These are phyloP conservation scores for Exephanes ischioxanthus DNA, from an alignment of 2,888 invertebrate species.

Conservation along the genomic window DNA sequence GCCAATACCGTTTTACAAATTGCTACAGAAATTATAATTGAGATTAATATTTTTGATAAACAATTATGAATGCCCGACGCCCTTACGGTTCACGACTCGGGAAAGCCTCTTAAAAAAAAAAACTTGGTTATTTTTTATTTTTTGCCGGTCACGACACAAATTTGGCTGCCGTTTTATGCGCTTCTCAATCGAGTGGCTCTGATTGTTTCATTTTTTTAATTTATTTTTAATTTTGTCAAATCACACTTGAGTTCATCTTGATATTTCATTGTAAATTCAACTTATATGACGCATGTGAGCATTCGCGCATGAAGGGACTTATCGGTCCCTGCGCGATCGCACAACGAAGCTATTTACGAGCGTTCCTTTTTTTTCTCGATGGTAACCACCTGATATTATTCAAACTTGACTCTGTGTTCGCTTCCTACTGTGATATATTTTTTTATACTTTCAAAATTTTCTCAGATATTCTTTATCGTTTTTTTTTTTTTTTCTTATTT, in stretches of 20 bases:
- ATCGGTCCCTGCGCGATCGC: constrained; percentile 50
- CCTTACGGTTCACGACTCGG: constrained; percentile 51
- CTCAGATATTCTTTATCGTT: constrained; percentile 41
- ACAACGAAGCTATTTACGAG: constrained; percentile 66
- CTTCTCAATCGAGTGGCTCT: constrained; percentile 59
- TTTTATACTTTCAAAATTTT: constrained; percentile 45
- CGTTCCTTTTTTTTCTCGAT: constrained; percentile 64
- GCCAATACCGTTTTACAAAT: constrained; percentile 1
- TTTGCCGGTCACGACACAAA: constrained; percentile 44
- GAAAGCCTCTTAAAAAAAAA: constrained; percentile 4
- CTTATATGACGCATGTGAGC: constrained; percentile 64
- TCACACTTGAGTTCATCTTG: constrained; percentile 38
- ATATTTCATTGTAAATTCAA: constrained; percentile 41
- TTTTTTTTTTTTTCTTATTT: constrained; percentile 60
- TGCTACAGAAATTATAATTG: background rate
- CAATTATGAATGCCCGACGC: constrained; percentile 34
- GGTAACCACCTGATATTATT: constrained; percentile 58
- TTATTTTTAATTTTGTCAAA: constrained; percentile 19
- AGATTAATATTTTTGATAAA: background rate
- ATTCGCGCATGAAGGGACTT: constrained; percentile 58
- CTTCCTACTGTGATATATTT: constrained; percentile 66
- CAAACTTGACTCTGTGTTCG: constrained; percentile 63
- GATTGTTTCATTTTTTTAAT: constrained; percentile 17
- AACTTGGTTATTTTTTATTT: constrained; percentile 9
- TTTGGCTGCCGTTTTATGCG: constrained; percentile 68